These are phyloP conservation scores for Drosophila ustulata DNA, from an alignment of 2,888 invertebrate species.

Conservation along the genomic window DNA sequence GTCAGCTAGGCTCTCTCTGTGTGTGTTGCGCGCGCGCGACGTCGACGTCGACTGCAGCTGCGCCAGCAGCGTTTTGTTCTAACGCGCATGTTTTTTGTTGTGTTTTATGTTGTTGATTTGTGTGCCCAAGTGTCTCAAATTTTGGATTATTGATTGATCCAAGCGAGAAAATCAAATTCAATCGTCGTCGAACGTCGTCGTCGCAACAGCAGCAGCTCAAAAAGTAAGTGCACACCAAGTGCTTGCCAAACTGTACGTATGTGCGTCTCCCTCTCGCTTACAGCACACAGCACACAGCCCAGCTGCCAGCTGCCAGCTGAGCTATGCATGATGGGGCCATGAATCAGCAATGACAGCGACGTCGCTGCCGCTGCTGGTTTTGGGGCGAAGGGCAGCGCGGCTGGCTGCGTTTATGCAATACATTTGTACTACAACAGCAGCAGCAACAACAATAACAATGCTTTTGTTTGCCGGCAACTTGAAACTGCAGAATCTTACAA, in stretches of 20 bases:
- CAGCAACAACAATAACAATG: background rate
- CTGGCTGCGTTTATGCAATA: constrained; percentile 50
- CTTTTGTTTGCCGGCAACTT: constrained; percentile 39
- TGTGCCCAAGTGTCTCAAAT: constrained; percentile 18
- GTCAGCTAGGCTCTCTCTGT: constrained; percentile 4
- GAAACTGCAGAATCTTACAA: constrained; percentile 28
- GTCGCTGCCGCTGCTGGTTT: constrained; percentile 22
- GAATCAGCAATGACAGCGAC: constrained; percentile 49
- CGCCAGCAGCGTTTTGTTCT: constrained; percentile 46
- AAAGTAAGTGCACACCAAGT: constrained; percentile 52
- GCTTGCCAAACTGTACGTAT: constrained; percentile 35
- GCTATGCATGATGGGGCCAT: constrained; percentile 39
- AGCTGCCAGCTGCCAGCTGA: constrained; percentile 30
- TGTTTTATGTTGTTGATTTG: constrained; percentile 27
- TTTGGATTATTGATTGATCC: constrained; percentile 13
- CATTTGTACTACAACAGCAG: constrained; percentile 44
- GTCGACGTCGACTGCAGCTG: constrained; percentile 36
- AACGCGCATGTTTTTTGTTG: constrained; percentile 36
- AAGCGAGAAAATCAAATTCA: constrained; percentile 6
- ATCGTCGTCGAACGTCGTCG: background rate
- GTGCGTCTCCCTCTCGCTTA: constrained; percentile 5
- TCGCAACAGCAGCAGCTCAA: background rate
- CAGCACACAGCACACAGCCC: constrained; percentile 4
- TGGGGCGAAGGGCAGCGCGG: constrained; percentile 29
- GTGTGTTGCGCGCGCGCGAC: constrained; percentile 56